A percentile compares a stretch with the other conserved stretches of the same genome.
These are phyloP conservation scores for Gymnarchus niloticus DNA, from an alignment of 2,113 vertebrate species.

Conservation along the genomic window DNA sequence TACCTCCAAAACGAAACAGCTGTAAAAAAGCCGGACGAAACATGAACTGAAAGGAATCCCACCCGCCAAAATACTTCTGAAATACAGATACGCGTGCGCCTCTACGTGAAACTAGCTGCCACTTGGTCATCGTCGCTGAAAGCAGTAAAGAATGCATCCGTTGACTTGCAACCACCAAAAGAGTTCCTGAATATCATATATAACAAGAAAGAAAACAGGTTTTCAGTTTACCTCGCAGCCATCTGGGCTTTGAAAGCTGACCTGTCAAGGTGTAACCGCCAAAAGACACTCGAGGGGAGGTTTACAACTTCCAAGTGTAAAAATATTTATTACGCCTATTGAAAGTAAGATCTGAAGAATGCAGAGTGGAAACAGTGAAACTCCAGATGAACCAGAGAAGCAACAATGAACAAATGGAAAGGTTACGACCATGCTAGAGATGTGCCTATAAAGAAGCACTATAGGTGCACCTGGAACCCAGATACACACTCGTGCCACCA, in stretches of 20 bases:
- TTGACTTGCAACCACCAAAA: constrained; percentile 21
- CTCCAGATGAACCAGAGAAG: constrained; percentile 32
- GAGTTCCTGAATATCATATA: constrained; percentile 32
- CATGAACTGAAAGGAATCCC: background rate
- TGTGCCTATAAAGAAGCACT: constrained; percentile 31
- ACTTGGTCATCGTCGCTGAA: background rate
- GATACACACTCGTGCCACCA: constrained; percentile 35
- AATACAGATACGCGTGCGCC: background rate
- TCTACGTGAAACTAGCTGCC: background rate
- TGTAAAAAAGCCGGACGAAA: constrained; percentile 1
- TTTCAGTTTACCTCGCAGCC: constrained; percentile 23
- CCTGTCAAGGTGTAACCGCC: constrained; percentile 31
- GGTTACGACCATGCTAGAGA: constrained; percentile 24
- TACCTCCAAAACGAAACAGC: background rate
- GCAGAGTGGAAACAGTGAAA: constrained; percentile 22
- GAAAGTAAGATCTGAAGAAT: constrained; percentile 36
- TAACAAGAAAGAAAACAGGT: constrained; percentile 3
- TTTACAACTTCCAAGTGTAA: constrained; percentile 49
- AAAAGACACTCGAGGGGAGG: constrained; percentile 39
- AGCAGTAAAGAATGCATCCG: constrained; percentile 1
- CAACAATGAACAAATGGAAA: constrained; percentile 35
- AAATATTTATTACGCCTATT: constrained; percentile 43
- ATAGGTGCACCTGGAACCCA: constrained; percentile 35
- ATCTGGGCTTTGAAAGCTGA: constrained; percentile 35
- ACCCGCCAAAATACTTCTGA: background rate